phyloP scores from a whole-genome alignment of 2,888 invertebrate species.

The Eristalinus aeneus region DNA sequence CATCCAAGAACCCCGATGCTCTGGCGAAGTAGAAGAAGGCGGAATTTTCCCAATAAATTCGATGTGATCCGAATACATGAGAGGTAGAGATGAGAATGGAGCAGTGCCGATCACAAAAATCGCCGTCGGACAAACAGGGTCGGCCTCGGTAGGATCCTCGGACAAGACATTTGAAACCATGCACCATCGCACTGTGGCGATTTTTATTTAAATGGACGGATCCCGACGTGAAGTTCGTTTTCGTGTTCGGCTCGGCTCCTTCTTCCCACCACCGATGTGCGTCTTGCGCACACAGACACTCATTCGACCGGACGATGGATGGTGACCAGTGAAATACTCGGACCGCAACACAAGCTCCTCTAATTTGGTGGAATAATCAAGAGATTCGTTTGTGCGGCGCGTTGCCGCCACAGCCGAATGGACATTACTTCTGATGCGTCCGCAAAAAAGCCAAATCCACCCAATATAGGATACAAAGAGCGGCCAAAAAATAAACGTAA shows the following conservation, averaged over 20 bases:
- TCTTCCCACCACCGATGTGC: slow-evolving; percentile 8
- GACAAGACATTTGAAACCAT: slow-evolving; percentile 60
- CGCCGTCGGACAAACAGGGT: slow-evolving; percentile 63
- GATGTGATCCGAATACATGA: slow-evolving; percentile 61
- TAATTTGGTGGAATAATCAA: slow-evolving; percentile 71
- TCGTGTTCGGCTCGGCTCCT: slow-evolving; percentile 47
- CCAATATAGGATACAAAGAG: slow-evolving; percentile 6
- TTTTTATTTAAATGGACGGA: slow-evolving; percentile 63
- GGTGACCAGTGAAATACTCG: slow-evolving; percentile 46
- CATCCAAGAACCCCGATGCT: neutral
- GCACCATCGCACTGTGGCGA: slow-evolving; percentile 58
- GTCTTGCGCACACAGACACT: slow-evolving; percentile 21
- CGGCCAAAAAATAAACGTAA: slow-evolving; percentile 44
- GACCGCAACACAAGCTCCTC: slow-evolving; percentile 60
- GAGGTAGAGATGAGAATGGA: slow-evolving; percentile 48
- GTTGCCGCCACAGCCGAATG: slow-evolving; percentile 22
- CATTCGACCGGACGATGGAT: slow-evolving; percentile 57
- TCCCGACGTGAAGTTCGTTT: slow-evolving; percentile 57
- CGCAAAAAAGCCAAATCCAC: neutral
- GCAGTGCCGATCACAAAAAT: slow-evolving; percentile 54
- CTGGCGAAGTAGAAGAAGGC: slow-evolving; percentile 9
- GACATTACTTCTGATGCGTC: slow-evolving; percentile 60
- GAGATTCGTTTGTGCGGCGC: slow-evolving; percentile 54
- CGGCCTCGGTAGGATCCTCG: slow-evolving; percentile 24
- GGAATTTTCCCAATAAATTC: slow-evolving; percentile 58